Base-by-base conservation (phyloP, 2,113 vertebrate species). In the Regulus satrapa region DNA sequence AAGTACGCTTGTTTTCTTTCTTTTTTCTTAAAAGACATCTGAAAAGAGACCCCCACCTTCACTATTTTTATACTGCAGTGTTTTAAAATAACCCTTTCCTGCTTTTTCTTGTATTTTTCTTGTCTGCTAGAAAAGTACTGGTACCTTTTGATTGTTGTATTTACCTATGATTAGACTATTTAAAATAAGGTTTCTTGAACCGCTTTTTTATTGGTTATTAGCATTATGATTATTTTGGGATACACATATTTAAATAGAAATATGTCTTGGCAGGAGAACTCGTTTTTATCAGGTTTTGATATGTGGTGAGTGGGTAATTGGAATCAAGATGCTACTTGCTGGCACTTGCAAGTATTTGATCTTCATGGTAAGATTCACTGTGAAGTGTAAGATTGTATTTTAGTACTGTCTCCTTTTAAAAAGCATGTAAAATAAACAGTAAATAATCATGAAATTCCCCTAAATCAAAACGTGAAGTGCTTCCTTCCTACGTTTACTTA, bases 11-110 rank as follows among this genome's bases (percentile, higher is more conserved):
- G 64, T 84, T 92, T 92, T 88, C 78, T 82, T 97, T 96, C 91
- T 96, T 97, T 97, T 97, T 96, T 93, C 88, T 96, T 78, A 81
- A 89, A 92, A 94, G 63, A 13, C 38, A 45, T 84, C 52, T 86
- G 74, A 88, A 96, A 91, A 61, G 46, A 88, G 36, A 83, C 31
- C 31, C 36, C 17, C n/a, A 62, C 45, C 52, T 85, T 85, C 69
- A 83, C 67, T 43, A 40, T 78, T 93, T 88, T 95, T 81, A 38
- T 4, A n/a, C 18, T 49, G 17, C 36, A 46, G 25, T 80, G 51
- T 73, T 94, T 90, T 80, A 63, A 90, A 89, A 72, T 93, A 75
- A 88, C 58, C n/a, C 20, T 68, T 95, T 78, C 32, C 34, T 43
- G 41, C 17, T 58, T 79, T 91, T 95, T 61, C 48, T 55, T 59